Conservation (phyloP, 2,888 invertebrate species). For the Monopis laevigella region DNA sequence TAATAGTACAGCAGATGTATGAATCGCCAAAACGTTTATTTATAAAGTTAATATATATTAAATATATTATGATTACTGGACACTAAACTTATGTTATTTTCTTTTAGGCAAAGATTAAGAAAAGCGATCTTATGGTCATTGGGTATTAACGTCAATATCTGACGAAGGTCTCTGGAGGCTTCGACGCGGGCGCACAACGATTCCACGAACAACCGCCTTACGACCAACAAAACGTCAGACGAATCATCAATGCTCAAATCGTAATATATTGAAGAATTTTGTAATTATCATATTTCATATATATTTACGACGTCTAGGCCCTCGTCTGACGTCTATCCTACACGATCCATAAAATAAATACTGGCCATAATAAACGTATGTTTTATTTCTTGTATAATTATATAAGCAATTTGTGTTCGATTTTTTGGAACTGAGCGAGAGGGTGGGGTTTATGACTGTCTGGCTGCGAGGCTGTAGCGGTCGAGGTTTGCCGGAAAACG, state of each 20-base stretch:
- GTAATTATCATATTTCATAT: conserved; percentile 68
- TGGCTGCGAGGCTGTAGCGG: conserved; percentile 21
- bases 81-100: too few species aligned
- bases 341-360: conserved; percentile 55
- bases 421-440: conserved; percentile 24
- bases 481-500: conserved; percentile 11
- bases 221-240: conserved; percentile 59
- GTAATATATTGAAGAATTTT: conserved; percentile 66
- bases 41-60: too few species aligned
- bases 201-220: conserved; percentile 56
- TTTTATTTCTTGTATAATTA: conserved; percentile 58
- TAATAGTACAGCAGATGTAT: too few species aligned
- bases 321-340: conserved; percentile 53
- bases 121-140: too few species aligned
- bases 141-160: too few species aligned
- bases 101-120: too few species aligned
- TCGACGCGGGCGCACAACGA: conserved; percentile 17
- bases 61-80: too few species aligned
- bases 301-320: conserved; percentile 64
- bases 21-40: too few species aligned
- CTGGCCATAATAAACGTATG: conserved; percentile 45
- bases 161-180: background rate
- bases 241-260: conserved; percentile 65
- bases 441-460: conserved; percentile 31
- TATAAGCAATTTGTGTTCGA: conserved; percentile 42